Evolutionary conservation across 2,113 vertebrate species (phyloP).

Genomic region (Hipposideros armiger): DNA sequence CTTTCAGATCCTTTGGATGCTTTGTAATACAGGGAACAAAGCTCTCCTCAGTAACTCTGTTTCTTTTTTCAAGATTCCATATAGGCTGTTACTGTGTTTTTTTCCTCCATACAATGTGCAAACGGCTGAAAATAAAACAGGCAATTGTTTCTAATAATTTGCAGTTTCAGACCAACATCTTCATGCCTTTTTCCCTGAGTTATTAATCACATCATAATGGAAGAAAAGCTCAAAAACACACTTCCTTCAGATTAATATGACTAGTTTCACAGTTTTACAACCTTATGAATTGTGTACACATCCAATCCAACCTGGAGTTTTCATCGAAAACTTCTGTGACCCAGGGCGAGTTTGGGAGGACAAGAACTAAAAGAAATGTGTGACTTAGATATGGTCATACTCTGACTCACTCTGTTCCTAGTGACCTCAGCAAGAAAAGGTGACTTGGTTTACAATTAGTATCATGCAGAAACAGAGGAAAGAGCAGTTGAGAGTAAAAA

Average conservation of each 20-base stretch:
- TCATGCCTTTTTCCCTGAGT: constrained; percentile 16
- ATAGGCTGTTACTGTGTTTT: neutral
- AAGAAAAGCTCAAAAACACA: neutral
- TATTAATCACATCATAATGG: constrained; percentile 62
- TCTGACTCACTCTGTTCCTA: neutral
- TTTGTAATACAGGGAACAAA: neutral
- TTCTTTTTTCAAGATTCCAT: constrained; percentile 41
- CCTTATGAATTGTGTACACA: neutral
- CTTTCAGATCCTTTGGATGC: neutral
- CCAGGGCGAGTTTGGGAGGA: neutral
- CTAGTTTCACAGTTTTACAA: neutral
- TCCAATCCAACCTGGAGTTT: neutral
- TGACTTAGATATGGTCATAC: neutral
- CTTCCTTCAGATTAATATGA: neutral
- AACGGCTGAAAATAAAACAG: constrained; percentile 61
- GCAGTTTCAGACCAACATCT: neutral
- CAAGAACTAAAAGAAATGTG: neutral
- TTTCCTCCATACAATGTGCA: constrained; percentile 41
- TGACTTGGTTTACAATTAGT: neutral
- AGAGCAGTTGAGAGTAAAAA: neutral
- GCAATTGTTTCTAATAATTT: constrained; percentile 42
- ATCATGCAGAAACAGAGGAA: neutral
- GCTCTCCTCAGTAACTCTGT: neutral
- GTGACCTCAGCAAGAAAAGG: neutral
- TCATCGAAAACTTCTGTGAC: neutral